phyloP scores from a whole-genome alignment of 92 coral and sea anemone species.

The Blastomussa wellsi region DNA sequence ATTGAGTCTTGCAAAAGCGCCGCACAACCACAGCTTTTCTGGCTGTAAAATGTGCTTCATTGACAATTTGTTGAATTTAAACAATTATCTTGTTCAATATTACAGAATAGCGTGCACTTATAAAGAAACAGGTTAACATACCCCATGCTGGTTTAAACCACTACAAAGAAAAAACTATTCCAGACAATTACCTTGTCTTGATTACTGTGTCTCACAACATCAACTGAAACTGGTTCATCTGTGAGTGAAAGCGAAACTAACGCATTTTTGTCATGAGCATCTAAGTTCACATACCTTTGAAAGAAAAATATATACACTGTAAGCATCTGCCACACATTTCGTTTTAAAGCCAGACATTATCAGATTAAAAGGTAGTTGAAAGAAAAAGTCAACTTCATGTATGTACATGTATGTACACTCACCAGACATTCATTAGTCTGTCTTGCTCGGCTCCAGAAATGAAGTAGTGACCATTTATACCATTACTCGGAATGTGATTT shows the following conservation, averaged over 20 bases:
- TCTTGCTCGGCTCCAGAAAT: slow-evolving; percentile 94
- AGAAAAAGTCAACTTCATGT: neutral
- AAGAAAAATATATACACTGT: neutral
- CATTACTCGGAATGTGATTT: slow-evolving; percentile 68
- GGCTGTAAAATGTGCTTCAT: too few species aligned
- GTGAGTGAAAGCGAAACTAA: slow-evolving; percentile 85
- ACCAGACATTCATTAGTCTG: slow-evolving; percentile 90
- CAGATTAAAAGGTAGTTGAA: neutral
- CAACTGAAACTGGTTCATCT: slow-evolving; percentile 85
- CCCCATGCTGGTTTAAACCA: too few species aligned
- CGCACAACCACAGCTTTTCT: too few species aligned
- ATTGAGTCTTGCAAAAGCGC: too few species aligned
- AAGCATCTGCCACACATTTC: neutral
- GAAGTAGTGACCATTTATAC: slow-evolving; percentile 79
- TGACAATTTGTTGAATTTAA: too few species aligned
- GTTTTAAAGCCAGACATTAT: too few species aligned
- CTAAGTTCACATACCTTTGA: slow-evolving; percentile 82
- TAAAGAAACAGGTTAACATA: too few species aligned
- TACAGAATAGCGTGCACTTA: too few species aligned
- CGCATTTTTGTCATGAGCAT: slow-evolving; percentile 80
- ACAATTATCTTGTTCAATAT: too few species aligned
- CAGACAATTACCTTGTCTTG: slow-evolving; percentile 68
- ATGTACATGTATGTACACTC: too few species aligned
- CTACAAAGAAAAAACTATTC: neutral
- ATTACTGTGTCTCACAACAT: slow-evolving; percentile 67